A percentile compares a stretch with the other conserved stretches of the same genome.
Evolutionary conservation across 2,888 invertebrate genomes (phyloP).

Genomic region (Ariolimax columbianus): DNA sequence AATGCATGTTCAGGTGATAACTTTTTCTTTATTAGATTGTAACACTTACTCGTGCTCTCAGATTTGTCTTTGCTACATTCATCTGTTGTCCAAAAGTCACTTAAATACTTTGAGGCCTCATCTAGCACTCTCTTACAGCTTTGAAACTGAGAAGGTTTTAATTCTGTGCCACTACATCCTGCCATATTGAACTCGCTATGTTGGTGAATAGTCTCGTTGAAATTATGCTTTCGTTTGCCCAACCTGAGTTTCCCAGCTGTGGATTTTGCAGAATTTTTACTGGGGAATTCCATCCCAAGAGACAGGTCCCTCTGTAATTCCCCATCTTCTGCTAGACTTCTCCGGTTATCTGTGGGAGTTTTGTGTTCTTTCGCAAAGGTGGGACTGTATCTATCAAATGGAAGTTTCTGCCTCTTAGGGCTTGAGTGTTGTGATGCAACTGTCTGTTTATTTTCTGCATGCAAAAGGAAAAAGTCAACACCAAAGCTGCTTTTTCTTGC

Average conservation of each 20-base stretch:
- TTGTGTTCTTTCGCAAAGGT: neutral
- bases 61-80: neutral
- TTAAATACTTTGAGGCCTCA: neutral
- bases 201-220: neutral
- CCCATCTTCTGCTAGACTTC: neutral
- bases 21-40: neutral
- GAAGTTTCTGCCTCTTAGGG: conserved; percentile 6
- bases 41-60: neutral
- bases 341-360: neutral
- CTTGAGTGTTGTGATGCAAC: neutral
- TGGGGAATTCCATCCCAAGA: neutral
- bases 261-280: neutral
- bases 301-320: neutral
- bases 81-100: neutral
- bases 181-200: neutral
- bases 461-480: neutral
- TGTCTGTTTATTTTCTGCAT: neutral
- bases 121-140: neutral
- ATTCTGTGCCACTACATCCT: neutral
- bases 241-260: conserved; percentile 9
- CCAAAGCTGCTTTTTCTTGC: neutral
- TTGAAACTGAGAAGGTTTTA: neutral
- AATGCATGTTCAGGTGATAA: no score
- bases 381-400: neutral
- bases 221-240: neutral